Conservation (phyloP, 1,140 invertebrate species). For the Zaprionus davidi region DNA sequence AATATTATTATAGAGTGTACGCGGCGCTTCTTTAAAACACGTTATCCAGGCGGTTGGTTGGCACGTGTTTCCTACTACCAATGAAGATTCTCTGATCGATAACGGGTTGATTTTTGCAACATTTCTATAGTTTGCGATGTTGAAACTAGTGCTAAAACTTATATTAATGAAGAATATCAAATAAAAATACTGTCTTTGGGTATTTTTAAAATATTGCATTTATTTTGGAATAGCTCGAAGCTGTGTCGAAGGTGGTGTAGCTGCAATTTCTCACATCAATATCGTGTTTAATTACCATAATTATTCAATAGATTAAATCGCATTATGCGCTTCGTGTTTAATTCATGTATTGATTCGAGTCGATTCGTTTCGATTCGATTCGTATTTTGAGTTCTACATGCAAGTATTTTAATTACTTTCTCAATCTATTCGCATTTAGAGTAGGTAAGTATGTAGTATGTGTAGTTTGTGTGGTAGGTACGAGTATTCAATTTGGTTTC, state of each 20-base stretch:
- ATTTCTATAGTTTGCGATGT: neutral
- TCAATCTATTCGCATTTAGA: slow-evolving; percentile 7
- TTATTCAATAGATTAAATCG: slow-evolving; percentile 32
- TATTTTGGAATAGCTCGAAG: slow-evolving; percentile 79
- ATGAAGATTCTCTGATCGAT: too few relatives aligned
- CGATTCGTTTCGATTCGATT: slow-evolving; percentile 54
- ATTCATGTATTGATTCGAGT: slow-evolving; percentile 53
- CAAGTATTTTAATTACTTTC: slow-evolving; percentile 19
- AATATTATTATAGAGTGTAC: slow-evolving; percentile 25
- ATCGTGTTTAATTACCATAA: slow-evolving; percentile 55
- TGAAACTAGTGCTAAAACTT: neutral
- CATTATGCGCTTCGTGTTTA: slow-evolving; percentile 47
- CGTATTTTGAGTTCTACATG: slow-evolving; percentile 71
- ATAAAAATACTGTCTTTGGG: neutral
- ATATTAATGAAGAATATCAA: neutral
- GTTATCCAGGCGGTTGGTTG: slow-evolving; percentile 52
- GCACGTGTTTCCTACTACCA: slow-evolving; percentile 31
- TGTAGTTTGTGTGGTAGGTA: slow-evolving; percentile 37
- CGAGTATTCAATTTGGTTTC: slow-evolving; percentile 35
- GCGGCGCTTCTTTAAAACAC: slow-evolving; percentile 41
- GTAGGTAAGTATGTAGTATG: neutral
- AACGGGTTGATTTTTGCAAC: neutral
- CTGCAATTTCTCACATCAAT: slow-evolving; percentile 64
- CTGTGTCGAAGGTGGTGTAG: slow-evolving; percentile 55
- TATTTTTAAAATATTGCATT: slow-evolving; percentile 80